phyloP scores from a whole-genome alignment of 2,888 invertebrate genomes.

The Andrena praecox region DNA sequence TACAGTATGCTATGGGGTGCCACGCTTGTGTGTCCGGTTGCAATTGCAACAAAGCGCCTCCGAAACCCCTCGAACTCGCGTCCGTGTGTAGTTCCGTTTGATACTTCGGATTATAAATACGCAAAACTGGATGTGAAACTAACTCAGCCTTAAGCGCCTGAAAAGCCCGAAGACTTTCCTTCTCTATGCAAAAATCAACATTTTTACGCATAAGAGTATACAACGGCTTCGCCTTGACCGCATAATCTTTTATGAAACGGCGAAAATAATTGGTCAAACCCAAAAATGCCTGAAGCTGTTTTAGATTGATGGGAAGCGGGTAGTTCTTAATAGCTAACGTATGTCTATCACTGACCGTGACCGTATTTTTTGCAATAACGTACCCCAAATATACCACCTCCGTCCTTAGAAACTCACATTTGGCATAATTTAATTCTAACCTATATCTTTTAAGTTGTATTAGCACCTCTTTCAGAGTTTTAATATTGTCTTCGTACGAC shows the following conservation, averaged over 20 bases:
- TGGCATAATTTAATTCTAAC: no score
- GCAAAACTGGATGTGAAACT: neutral
- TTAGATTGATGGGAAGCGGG: neutral
- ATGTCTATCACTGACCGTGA: neutral
- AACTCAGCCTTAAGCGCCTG: neutral
- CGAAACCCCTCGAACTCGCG: neutral
- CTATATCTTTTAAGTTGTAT: no score
- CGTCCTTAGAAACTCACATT: neutral
- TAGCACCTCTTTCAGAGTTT: no score
- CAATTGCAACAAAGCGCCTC: neutral
- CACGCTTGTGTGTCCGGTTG: neutral
- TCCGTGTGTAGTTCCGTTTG: neutral
- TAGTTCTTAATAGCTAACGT: neutral
- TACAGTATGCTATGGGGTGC: neutral
- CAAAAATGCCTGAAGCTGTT: neutral
- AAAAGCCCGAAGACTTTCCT: no score
- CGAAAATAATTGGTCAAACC: neutral
- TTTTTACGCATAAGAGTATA: no score
- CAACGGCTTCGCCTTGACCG: neutral
- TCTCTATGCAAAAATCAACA: no score
- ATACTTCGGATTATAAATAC: neutral
- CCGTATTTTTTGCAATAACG: neutral
- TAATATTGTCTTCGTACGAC: no score
- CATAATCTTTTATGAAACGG: neutral
- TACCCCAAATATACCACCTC: constrained; percentile 35